phyloP scores from a whole-genome alignment of 2,113 vertebrate species.

The Thermophis baileyi region DNA sequence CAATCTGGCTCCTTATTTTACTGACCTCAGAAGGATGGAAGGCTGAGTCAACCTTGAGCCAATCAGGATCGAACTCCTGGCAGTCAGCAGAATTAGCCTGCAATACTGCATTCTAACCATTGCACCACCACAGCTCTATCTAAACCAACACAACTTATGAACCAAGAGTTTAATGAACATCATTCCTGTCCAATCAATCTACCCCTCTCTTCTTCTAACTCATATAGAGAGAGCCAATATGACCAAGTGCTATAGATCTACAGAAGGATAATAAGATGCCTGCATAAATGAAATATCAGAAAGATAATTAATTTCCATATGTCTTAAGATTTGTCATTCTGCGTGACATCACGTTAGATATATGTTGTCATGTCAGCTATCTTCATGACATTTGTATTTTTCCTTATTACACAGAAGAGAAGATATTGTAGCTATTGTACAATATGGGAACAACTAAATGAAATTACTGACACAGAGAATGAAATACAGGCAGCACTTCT shows the following conservation, averaged over 20 bases:
- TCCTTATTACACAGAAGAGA: background rate
- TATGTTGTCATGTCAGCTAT: conserved; percentile 9
- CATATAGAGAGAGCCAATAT: background rate
- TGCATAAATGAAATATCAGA: background rate
- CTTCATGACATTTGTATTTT: background rate
- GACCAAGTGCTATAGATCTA: background rate
- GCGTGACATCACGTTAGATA: fast-evolving
- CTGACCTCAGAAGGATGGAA: no score
- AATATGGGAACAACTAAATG: conserved; percentile 22
- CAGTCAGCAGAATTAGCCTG: no score
- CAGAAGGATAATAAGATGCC: background rate
- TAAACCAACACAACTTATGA: background rate
- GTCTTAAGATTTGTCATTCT: background rate
- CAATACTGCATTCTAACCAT: no score
- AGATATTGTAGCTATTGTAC: background rate
- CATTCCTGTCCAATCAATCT: background rate
- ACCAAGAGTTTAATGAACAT: background rate
- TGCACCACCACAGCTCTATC: background rate
- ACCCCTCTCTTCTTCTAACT: background rate
- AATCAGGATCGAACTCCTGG: no score
- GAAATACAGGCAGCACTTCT: background rate
- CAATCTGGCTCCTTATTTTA: no score
- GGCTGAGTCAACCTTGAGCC: no score
- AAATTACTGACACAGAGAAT: background rate
- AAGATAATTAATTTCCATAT: fast-evolving